Conservation (phyloP, 2,888 invertebrate species). For the Meghimatium bilineatum region DNA sequence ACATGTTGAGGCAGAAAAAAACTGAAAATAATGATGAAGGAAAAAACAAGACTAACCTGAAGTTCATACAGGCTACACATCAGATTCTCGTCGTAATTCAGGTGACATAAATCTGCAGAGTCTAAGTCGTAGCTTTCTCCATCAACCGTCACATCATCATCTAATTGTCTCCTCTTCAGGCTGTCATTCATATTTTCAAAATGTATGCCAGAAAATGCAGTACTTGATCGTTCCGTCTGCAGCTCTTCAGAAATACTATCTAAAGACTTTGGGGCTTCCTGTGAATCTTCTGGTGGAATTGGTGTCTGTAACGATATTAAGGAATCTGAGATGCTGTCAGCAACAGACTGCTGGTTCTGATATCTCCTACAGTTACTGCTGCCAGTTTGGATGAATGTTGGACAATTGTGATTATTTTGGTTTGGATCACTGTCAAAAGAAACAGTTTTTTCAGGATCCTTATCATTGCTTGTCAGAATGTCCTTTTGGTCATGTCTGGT, state of each 20-base stretch:
- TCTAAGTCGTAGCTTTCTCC: background rate
- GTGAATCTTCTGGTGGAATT: background rate
- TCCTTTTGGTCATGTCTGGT: too few species aligned
- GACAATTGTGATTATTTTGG: background rate
- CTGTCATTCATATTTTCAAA: background rate
- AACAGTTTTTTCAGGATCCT: background rate
- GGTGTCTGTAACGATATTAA: background rate
- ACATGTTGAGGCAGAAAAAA: too few species aligned
- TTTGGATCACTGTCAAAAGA: background rate
- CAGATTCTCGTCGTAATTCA: conserved; percentile 20
- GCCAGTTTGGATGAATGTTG: too few species aligned
- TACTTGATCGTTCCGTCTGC: background rate
- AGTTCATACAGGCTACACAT: conserved; percentile 10
- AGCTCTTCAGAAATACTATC: background rate
- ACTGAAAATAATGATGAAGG: background rate
- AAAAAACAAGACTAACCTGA: conserved; percentile 1
- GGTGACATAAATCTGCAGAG: background rate
- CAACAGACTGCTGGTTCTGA: background rate
- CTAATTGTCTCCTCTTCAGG: background rate
- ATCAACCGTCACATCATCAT: conserved; percentile 16
- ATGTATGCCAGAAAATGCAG: background rate
- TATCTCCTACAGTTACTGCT: background rate
- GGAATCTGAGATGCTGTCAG: too few species aligned
- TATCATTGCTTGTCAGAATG: too few species aligned
- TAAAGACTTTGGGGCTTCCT: background rate